Evolutionary conservation across 1,140 invertebrate species (phyloP), one percentile per base, ranked within the genome.

Genomic region (Ceratoteleas bidentatus): DNA sequence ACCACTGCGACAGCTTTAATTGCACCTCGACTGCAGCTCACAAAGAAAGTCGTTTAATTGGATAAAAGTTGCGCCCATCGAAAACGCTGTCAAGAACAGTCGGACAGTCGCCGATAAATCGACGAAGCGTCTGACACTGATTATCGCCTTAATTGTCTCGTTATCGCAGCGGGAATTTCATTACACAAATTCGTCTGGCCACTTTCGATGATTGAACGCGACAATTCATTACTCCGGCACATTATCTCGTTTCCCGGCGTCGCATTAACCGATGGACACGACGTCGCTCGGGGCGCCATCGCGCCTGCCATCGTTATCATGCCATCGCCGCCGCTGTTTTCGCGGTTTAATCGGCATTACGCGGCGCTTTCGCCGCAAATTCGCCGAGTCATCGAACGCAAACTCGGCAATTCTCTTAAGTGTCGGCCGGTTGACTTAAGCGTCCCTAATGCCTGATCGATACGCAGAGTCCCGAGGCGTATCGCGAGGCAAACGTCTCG

Each of bases 261-360:
- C 47, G 47, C 62, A 64, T 73, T 73, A 73, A 57, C 40, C 58
- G 52, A 74, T 53, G n/a, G 50, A 62, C 50, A 56, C 32, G 50
- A 15, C 50, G 56, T 76, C 56, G 50, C 45, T 75, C 24, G 50
- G 14, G 24, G 24, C 24, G 24, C 24, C 24, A 24, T 24, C 24
- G 24, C 24, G 24, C 24, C 24, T 24, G 1, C 24, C 24, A 24
- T 24, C 24, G 24, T 70, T 61, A 69, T 77, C 65, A 62, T 70
- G 58, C 57, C 65, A 69, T 66, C 47, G 33, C 6, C 43, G 14
- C 45, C 9, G 49, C 36, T 60, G 34, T 64, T 64, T 65, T 69
- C 54, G 53, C 62, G 76, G 73, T 79, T 79, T 79, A 79, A 79
- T 79, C 76, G 32, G 16, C 77, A 73, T 80, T 80, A 80, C 77